Conservation (phyloP, 2,113 vertebrate genomes). For the Muntiacus muntjak region DNA sequence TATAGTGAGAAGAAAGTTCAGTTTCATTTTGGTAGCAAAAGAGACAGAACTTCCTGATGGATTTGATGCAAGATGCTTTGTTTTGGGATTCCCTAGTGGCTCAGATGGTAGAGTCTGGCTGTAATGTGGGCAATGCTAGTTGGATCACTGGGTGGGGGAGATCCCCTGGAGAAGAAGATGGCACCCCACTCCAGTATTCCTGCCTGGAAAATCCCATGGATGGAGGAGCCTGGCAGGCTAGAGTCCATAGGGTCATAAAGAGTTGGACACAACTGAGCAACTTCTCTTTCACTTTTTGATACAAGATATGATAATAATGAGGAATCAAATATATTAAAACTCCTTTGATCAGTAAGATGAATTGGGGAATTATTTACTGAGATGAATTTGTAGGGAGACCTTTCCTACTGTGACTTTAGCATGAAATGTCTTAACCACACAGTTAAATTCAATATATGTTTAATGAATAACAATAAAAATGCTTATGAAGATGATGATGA, state of each 20-base stretch:
- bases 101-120: neutral
- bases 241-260: neutral
- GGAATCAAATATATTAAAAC: neutral
- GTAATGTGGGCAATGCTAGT: rapidly evolving
- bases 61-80: neutral
- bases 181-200: neutral
- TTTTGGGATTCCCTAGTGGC: neutral
- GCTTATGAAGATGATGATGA: neutral
- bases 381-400: too few relatives aligned
- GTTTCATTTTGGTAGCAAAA: neutral
- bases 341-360: neutral
- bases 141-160: neutral
- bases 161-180: neutral
- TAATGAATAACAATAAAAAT: neutral
- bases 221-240: neutral
- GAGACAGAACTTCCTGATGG: neutral
- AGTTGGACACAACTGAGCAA: neutral
- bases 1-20: neutral
- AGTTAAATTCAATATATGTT: neutral
- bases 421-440: neutral
- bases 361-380: neutral
- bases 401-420: neutral
- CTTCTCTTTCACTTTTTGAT: neutral
- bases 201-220: neutral
- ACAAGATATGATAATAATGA: neutral